Conservation (phyloP, 2,797 vertebrate species). For the Arnoldichthys spilopterus region DNA sequence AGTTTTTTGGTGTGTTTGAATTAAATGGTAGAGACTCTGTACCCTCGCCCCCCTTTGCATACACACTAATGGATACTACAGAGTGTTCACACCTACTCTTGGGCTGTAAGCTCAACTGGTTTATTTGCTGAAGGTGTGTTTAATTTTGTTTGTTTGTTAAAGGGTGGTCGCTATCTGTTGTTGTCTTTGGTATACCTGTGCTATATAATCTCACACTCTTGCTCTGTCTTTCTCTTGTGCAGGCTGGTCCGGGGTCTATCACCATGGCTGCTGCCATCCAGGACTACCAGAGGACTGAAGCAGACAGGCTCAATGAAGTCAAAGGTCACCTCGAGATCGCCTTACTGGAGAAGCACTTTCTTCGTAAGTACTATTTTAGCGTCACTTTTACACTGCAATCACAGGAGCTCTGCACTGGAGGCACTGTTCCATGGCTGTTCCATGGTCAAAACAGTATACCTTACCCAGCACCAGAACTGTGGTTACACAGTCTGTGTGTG, state of each 20-base stretch:
- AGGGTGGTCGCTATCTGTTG: not conserved
- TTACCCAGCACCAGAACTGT: not conserved
- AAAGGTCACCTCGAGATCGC: constrained; percentile 98
- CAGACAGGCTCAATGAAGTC: constrained; percentile 90
- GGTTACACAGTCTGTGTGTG: not conserved
- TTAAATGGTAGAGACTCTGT: not conserved
- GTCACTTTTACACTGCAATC: not conserved
- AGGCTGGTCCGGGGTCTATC: constrained; percentile 86
- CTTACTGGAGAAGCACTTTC: constrained; percentile 95
- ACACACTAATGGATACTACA: not conserved
- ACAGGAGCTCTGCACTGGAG: no score
- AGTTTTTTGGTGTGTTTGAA: not conserved
- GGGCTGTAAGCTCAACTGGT: not conserved
- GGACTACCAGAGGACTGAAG: constrained; percentile 87
- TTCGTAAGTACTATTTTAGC: constrained; percentile 85
- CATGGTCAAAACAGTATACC: not conserved
- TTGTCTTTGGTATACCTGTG: not conserved
- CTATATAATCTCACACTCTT: constrained; percentile 4
- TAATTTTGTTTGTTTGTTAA: not conserved
- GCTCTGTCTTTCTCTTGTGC: not conserved
- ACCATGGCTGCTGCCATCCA: constrained; percentile 83
- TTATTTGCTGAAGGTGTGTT: constrained; percentile 8
- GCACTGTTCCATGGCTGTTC: no score
- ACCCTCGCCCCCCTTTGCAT: not conserved
- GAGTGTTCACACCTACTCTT: not conserved